phyloP scores from a whole-genome alignment of 2,113 vertebrate species.

The Numenius arquata region DNA sequence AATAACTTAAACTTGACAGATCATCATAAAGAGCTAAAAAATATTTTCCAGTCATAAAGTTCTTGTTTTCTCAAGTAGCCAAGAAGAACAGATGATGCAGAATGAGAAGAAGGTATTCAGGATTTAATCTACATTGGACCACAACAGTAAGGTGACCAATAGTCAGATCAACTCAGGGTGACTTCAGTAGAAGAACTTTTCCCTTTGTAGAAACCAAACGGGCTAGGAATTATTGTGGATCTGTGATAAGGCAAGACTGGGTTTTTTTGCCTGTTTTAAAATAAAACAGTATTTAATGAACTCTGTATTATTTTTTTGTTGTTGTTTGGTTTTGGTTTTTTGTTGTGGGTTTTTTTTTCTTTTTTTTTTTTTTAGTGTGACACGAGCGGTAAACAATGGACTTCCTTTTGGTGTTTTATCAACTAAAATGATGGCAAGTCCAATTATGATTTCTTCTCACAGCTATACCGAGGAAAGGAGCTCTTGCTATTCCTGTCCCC shows the following conservation, averaged over 20 bases:
- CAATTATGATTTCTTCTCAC: not conserved
- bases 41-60: not conserved
- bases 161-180: not conserved
- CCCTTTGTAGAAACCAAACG: not conserved
- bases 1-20: not conserved
- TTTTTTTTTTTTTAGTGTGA: not conserved
- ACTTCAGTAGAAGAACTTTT: not conserved
- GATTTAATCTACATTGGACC: not conserved
- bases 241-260: not conserved
- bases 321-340: not conserved
- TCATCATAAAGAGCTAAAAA: not conserved
- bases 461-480: not conserved
- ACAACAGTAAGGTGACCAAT: not conserved
- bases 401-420: not conserved
- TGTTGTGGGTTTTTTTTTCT: not conserved
- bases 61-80: not conserved
- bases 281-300: not conserved
- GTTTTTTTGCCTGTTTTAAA: not conserved
- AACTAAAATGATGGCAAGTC: not conserved
- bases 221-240: not conserved
- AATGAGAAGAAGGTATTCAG: not conserved
- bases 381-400: not conserved
- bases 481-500: not conserved
- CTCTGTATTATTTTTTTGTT: not conserved
- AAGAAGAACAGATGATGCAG: not conserved